Evolutionary conservation across 1,140 invertebrate genomes (phyloP), one percentile per base, ranked within the genome.

Genomic region (Meteorus sp.): DNA sequence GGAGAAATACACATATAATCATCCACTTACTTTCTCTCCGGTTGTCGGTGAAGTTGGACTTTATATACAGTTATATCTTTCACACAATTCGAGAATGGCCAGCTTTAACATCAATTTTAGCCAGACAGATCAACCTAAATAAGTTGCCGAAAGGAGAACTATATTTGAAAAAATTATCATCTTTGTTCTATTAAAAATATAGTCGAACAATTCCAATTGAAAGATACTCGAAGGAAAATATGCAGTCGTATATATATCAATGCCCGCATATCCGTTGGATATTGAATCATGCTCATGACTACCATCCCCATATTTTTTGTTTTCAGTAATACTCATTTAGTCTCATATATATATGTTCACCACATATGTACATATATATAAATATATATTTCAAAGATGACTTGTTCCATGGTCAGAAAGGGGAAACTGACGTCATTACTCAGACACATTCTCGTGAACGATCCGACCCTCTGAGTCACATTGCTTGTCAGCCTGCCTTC

Each of bases 381-480:
- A 41, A 33, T 39, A 69, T 72, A 60, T 66, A 67, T 75, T 76
- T 68, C 62, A 65, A 71, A 66, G 73, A 76, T 76, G 74, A 76
- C 70, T 77, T 76, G 68, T 74, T 74, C 64, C 58, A 66, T 48
- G 54, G 50, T 41, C 15, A 62, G 62, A 60, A 65, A 68, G 69
- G 67, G 70, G 68, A 67, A 43, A 52, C 67, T 78, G 76, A 77
- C 76, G 76, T 80, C 76, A 78, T 74, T 69, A 59, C 65, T 57
- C 47, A 31, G 52, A 61, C 60, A 67, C 65, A 66, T 62, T 69
- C 71, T 64, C 60, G 62, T 65, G 65, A 62, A 68, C 73, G 66
- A 72, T 70, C 75, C 71, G 65, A 77, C 61, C 54, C 61, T 76
- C 74, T 78, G 76, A 78, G 67, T 78, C 76, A 80, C 54, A 35